Percentiles rank a stretch among this genome's conserved stretches.
Conservation (phyloP, 2,888 invertebrate genomes). For the Philhelius pedissequus region DNA sequence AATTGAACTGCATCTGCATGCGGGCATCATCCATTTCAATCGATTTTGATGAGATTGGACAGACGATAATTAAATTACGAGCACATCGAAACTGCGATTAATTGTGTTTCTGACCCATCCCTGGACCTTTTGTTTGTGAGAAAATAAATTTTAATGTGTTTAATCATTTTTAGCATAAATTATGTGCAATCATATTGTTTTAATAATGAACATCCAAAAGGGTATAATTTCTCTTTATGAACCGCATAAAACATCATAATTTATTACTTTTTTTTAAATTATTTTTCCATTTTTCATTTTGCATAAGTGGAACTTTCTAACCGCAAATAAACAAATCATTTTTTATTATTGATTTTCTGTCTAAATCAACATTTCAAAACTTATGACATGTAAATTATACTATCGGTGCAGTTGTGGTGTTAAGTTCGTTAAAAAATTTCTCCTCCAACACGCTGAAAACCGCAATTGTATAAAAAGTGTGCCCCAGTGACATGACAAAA, state of each 20-base stretch:
- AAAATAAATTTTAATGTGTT: neutral
- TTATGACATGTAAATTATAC: neutral
- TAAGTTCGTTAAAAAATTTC: constrained; percentile 1
- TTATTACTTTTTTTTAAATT: neutral
- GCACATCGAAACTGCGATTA: neutral
- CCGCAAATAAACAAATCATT: constrained; percentile 46
- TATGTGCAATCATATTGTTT: neutral
- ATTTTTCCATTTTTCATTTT: neutral
- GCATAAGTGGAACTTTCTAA: constrained; percentile 58
- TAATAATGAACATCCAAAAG: neutral
- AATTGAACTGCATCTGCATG: constrained; percentile 14
- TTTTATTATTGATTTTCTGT: constrained; percentile 18
- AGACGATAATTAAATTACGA: constrained; percentile 31
- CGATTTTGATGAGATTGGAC: constrained; percentile 16
- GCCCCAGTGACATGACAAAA: constrained; percentile 31
- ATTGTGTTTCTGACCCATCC: neutral
- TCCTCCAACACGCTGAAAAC: neutral
- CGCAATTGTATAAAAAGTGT: neutral
- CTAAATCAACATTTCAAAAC: constrained; percentile 22
- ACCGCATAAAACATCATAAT: constrained; percentile 14
- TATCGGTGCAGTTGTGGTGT: neutral
- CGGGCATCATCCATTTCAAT: constrained; percentile 35
- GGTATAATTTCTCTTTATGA: constrained; percentile 25
- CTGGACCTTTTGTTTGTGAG: neutral
- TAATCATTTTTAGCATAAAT: neutral